Evolutionary conservation across 1,140 invertebrate species (phyloP).

Genomic region (Dreissena polymorpha): DNA sequence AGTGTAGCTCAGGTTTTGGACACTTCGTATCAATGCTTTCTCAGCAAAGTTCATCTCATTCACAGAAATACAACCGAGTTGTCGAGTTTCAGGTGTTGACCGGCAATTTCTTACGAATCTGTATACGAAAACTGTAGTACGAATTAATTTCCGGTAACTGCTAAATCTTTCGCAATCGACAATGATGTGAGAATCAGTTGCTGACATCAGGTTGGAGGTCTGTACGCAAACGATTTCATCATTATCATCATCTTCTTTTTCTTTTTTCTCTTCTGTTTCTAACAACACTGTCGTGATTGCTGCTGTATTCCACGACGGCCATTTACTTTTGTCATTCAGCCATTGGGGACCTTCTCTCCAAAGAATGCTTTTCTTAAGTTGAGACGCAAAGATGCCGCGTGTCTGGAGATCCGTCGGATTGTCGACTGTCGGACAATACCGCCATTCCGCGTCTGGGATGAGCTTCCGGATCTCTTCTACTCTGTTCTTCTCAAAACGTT

Average conservation of each 20-base stretch:
- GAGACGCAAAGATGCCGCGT: neutral
- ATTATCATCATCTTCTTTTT: no score
- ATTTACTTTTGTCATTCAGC: neutral
- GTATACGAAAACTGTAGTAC: neutral
- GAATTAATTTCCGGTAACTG: neutral
- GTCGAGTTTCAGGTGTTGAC: neutral
- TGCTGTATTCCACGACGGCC: neutral
- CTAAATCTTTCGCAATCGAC: no score
- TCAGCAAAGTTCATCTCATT: neutral
- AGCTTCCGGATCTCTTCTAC: constrained; percentile 1
- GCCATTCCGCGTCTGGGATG: neutral
- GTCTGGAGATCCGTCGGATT: constrained; percentile 10
- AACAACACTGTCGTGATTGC: no score
- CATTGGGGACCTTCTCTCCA: neutral
- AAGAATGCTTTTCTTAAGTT: constrained; percentile 1
- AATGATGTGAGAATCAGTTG: no score
- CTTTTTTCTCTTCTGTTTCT: no score
- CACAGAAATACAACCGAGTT: neutral
- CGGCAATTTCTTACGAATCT: neutral
- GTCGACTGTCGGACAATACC: constrained; percentile 1
- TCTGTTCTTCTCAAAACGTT: neutral
- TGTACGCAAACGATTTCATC: no score
- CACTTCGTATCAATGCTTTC: neutral
- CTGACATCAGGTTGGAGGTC: no score
- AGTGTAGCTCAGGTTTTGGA: no score